These are phyloP conservation scores for Coluber constrictor DNA, from an alignment of 2,797 vertebrate species.

Conservation along the genomic window DNA sequence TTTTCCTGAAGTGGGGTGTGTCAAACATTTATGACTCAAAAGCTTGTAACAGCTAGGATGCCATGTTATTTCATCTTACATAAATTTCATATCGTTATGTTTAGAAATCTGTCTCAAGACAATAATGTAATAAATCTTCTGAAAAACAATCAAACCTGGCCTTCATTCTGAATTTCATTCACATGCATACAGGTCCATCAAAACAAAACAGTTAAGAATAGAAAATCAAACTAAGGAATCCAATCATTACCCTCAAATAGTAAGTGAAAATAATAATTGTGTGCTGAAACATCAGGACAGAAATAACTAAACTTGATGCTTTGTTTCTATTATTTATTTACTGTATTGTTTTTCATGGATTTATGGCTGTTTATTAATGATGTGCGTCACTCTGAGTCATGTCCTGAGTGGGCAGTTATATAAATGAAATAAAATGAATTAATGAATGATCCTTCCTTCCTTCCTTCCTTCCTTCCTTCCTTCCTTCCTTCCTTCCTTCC, in stretches of 20 bases:
- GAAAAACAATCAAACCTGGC: background rate
- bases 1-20: background rate
- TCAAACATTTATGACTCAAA: background rate
- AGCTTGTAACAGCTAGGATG: background rate
- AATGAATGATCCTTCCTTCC: too few species aligned
- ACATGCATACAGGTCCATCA: background rate
- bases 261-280: background rate
- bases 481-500: too few species aligned
- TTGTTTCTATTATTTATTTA: background rate
- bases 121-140: background rate
- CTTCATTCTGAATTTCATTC: background rate
- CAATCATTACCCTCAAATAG: background rate
- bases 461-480: too few species aligned
- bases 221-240: background rate
- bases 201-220: background rate
- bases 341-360: background rate
- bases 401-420: background rate
- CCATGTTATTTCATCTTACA: constrained; percentile 6
- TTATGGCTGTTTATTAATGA: background rate
- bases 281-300: background rate
- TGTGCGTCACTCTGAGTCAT: background rate
- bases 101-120: constrained; percentile 12
- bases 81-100: background rate
- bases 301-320: background rate
- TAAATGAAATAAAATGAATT: background rate